These are phyloP conservation scores for Rhinichthys klamathensis DNA, from an alignment of 2,113 vertebrate species.

Conservation along the genomic window DNA sequence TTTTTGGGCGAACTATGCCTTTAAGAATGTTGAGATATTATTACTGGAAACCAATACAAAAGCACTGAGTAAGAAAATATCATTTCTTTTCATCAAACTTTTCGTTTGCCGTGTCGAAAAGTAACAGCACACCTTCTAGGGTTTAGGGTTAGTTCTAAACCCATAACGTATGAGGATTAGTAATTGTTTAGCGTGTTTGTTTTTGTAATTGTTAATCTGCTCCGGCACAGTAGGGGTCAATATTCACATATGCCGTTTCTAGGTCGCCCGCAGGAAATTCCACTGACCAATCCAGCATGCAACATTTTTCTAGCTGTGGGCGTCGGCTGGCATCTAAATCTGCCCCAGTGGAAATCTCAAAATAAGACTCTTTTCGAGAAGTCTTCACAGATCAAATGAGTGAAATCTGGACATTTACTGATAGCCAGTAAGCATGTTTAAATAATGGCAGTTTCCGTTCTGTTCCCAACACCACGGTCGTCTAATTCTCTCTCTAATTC, in stretches of 20 bases:
- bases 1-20: too few species aligned
- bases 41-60: too few species aligned
- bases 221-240: not conserved
- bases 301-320: slow-evolving; percentile 31
- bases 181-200: not conserved
- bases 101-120: too few species aligned
- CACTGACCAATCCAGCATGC: not conserved
- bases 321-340: slow-evolving; percentile 25
- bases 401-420: not conserved
- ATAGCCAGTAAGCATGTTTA: not conserved
- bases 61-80: too few species aligned
- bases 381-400: not conserved
- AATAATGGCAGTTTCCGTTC: not conserved
- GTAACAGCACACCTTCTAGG: too few species aligned
- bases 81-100: too few species aligned
- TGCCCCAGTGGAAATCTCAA: slow-evolving; percentile 1
- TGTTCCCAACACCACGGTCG: not conserved
- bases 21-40: too few species aligned
- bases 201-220: not conserved
- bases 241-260: not conserved
- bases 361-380: not conserved
- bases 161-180: not conserved
- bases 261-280: slow-evolving; percentile 21
- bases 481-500: not conserved
- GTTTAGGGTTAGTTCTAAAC: too few species aligned